Conservation (phyloP, 2,888 invertebrate genomes). For the Coelogynopora nodosa region DNA sequence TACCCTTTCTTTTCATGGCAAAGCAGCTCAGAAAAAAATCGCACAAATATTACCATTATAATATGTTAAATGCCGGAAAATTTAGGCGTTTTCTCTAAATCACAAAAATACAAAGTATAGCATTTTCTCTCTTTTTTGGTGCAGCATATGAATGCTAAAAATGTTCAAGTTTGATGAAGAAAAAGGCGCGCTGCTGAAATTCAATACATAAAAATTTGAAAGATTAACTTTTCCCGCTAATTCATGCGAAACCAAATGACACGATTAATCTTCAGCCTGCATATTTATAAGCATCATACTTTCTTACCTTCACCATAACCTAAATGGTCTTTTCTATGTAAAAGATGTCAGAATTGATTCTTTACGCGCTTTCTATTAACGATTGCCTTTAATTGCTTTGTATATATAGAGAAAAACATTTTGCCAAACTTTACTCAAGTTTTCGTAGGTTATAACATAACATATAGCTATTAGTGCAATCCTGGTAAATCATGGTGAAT, state of each 20-base stretch:
- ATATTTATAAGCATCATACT: background rate
- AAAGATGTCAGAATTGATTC: background rate
- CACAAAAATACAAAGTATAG: background rate
- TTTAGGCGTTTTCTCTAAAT: background rate
- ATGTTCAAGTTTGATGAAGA: no score
- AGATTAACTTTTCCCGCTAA: background rate
- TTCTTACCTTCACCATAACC: background rate
- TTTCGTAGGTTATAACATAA: no score
- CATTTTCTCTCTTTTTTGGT: background rate
- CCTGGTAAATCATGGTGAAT: background rate
- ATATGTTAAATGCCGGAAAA: background rate
- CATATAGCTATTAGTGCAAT: no score
- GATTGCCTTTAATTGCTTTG: background rate
- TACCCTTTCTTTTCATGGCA: background rate
- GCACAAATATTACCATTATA: no score
- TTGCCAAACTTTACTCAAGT: background rate
- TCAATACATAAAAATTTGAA: background rate
- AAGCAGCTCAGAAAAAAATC: background rate
- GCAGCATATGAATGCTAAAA: background rate
- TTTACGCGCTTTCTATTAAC: background rate
- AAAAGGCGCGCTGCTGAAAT: background rate
- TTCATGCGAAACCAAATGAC: background rate
- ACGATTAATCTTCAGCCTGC: background rate
- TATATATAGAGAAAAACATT: background rate
- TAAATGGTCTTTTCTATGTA: background rate